Evolutionary conservation across 2,113 vertebrate species (phyloP).

Genomic region (Chauna torquata): DNA sequence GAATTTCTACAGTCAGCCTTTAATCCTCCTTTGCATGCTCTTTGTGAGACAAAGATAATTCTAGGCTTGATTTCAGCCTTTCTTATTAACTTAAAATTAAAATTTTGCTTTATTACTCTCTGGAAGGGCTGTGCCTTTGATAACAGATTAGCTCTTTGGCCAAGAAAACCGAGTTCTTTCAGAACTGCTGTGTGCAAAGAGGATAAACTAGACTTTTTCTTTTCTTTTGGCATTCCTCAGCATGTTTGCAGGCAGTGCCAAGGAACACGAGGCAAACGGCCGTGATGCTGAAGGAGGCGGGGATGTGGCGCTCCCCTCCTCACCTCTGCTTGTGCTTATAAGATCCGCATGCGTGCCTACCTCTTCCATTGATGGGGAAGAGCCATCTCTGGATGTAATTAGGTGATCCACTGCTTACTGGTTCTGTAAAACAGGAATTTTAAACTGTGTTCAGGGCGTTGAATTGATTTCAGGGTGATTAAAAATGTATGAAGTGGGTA

Average conservation of each 20-base stretch:
- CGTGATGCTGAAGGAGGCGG: neutral
- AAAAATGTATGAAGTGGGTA: constrained; percentile 54
- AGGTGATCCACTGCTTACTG: neutral
- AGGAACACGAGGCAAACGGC: neutral
- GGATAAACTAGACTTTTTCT: neutral
- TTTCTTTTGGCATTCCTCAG: neutral
- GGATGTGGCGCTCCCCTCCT: neutral
- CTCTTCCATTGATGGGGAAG: neutral
- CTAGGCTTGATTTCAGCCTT: neutral
- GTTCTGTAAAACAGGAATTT: constrained; percentile 25
- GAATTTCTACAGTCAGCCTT: neutral
- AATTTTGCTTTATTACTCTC: neutral
- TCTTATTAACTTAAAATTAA: neutral
- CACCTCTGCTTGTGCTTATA: neutral
- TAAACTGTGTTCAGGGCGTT: neutral
- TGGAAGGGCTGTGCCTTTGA: neutral
- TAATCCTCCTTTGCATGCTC: neutral
- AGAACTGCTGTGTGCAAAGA: neutral
- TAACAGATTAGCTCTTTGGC: neutral
- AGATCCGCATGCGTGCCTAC: accelerated
- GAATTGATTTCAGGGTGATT: constrained; percentile 51
- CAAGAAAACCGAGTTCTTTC: neutral
- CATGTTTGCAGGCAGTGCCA: accelerated
- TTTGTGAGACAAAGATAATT: neutral
- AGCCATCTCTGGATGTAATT: constrained; percentile 13